Percentiles rank a stretch among this genome's conserved stretches.
These are phyloP conservation scores for Omphaloscelis lunosa DNA, from an alignment of 2,888 invertebrate species.

Conservation along the genomic window DNA sequence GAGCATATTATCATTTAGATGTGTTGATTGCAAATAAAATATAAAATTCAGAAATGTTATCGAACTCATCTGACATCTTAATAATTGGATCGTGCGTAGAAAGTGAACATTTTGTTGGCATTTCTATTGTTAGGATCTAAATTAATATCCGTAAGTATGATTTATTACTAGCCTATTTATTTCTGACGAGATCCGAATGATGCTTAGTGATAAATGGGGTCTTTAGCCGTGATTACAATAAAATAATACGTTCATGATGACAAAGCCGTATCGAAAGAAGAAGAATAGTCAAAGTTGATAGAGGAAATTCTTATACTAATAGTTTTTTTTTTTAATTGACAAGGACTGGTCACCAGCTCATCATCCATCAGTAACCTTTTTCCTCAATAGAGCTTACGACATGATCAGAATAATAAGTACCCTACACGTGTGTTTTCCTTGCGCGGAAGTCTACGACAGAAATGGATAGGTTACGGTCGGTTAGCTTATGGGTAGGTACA, in stretches of 20 bases:
- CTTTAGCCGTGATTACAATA: constrained; percentile 11
- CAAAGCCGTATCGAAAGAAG: constrained; percentile 5
- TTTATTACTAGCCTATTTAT: constrained; percentile 34
- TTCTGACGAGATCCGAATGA: constrained; percentile 20
- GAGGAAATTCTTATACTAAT: neutral
- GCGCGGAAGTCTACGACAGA: constrained; percentile 13
- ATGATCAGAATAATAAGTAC: constrained; percentile 14
- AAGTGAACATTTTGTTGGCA: constrained; percentile 4
- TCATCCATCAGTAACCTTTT: constrained; percentile 8
- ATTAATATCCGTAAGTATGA: constrained; percentile 20
- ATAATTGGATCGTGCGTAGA: constrained; percentile 29
- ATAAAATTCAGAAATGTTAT: neutral
- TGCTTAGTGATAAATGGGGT: constrained; percentile 20
- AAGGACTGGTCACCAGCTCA: constrained; percentile 4
- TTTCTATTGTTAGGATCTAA: constrained; percentile 13
- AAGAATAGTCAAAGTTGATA: neutral
- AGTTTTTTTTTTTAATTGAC: constrained; percentile 4
- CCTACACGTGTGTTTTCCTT: constrained; percentile 12
- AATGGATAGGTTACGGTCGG: constrained; percentile 2
- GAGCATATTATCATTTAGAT: neutral
- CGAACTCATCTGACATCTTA: neutral
- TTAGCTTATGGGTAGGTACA: neutral
- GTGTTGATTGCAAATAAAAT: neutral
- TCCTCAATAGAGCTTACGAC: constrained; percentile 19
- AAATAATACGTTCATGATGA: constrained; percentile 8